These are phyloP conservation scores for Chromis chromis DNA, from an alignment of 2,797 vertebrate species.

Conservation along the genomic window DNA sequence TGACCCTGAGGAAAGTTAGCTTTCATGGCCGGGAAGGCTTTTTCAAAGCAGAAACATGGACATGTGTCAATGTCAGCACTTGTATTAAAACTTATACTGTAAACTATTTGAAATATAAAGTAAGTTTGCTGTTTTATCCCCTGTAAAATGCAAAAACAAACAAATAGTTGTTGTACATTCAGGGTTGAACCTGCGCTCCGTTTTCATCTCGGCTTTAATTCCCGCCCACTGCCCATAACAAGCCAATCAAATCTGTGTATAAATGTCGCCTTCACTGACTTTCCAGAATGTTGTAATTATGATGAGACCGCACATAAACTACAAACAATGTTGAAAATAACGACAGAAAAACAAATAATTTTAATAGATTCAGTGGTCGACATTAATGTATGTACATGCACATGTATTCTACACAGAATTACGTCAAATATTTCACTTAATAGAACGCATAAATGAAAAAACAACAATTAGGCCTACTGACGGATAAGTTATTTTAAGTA, in stretches of 20 bases:
- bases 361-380: too few relatives aligned
- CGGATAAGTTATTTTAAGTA: background rate
- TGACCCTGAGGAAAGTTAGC: background rate
- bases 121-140: background rate
- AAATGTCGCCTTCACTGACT: constrained; percentile 13
- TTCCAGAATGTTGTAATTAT: background rate
- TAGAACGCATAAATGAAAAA: too few relatives aligned
- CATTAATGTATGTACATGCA: too few relatives aligned
- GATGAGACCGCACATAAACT: rapidly evolving
- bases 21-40: background rate
- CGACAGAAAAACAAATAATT: background rate
- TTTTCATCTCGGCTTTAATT: background rate
- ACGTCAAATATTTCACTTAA: too few relatives aligned
- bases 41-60: background rate
- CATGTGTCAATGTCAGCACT: background rate
- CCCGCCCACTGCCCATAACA: constrained; percentile 29
- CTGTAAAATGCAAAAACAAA: background rate
- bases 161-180: background rate
- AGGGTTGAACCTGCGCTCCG: constrained; percentile 4
- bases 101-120: too few relatives aligned
- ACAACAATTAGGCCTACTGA: too few relatives aligned
- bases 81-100: background rate
- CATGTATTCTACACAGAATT: too few relatives aligned
- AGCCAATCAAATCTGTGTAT: constrained; percentile 50
- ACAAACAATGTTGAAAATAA: background rate